These are phyloP conservation scores for Eurystomus glaucurus DNA, from an alignment of 2,797 vertebrate genomes.

Conservation along the genomic window DNA sequence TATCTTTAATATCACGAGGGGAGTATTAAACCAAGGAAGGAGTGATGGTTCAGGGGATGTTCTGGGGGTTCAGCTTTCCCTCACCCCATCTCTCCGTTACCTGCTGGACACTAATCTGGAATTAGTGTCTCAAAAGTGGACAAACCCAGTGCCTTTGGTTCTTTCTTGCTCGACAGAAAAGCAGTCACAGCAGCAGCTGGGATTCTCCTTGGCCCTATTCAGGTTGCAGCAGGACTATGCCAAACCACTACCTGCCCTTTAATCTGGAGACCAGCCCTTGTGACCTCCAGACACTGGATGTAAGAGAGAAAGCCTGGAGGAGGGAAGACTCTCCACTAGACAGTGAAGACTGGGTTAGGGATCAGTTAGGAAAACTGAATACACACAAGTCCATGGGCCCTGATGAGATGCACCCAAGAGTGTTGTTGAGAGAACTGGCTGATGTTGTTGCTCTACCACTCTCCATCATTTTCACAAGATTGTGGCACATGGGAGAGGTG, in stretches of 20 bases:
- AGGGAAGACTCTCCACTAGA: too few species aligned
- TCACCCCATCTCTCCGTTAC: background rate
- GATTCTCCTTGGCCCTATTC: background rate
- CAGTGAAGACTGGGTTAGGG: too few species aligned
- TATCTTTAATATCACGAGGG: background rate
- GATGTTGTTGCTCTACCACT: too few species aligned
- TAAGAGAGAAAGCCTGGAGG: too few species aligned
- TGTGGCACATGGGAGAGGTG: too few species aligned
- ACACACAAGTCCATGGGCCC: too few species aligned
- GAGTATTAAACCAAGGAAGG: background rate
- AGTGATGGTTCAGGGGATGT: background rate
- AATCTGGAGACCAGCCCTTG: too few species aligned
- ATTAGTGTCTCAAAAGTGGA: background rate
- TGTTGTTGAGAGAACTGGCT: too few species aligned
- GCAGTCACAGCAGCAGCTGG: rapidly evolving
- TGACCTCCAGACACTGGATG: too few species aligned
- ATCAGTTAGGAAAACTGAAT: too few species aligned
- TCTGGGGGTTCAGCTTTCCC: background rate
- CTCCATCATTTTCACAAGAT: too few species aligned
- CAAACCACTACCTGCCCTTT: background rate
- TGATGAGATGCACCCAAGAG: too few species aligned
- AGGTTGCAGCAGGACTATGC: background rate
- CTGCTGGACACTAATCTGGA: background rate
- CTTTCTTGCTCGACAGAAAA: background rate
- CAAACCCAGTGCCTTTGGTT: background rate